Conservation (phyloP, 1,140 invertebrate species). For the Saccostrea echinata region DNA sequence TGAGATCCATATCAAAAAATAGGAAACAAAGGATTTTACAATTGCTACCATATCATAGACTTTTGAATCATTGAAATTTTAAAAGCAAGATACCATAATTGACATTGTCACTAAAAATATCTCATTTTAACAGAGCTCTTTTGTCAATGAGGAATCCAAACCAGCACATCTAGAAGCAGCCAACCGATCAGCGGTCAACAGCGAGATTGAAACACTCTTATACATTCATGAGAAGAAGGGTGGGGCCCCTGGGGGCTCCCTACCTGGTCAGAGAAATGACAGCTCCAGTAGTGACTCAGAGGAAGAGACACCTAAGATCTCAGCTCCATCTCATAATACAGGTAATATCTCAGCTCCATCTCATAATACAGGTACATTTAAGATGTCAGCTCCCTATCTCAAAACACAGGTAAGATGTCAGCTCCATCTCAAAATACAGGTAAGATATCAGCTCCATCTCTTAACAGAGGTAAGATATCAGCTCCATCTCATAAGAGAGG, state of each 20-base stretch:
- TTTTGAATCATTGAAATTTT: too few species aligned
- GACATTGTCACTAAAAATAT: background rate
- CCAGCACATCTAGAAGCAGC: conserved; percentile 53
- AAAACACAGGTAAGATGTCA: too few species aligned
- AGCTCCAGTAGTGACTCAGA: conserved; percentile 66
- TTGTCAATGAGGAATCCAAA: conserved; percentile 15
- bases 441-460: background rate
- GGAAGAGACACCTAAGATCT: conserved; percentile 51
- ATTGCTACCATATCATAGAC: too few species aligned
- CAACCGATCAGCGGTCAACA: conserved; percentile 78
- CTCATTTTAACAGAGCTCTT: background rate
- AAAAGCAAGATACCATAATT: background rate
- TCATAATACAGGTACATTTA: too few species aligned
- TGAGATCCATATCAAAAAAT: too few species aligned
- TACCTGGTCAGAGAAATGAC: conserved; percentile 60
- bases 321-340: background rate
- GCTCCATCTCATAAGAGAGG: background rate
- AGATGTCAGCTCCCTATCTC: too few species aligned
- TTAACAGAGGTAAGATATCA: background rate
- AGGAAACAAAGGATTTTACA: too few species aligned
- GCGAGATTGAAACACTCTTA: conserved; percentile 95
- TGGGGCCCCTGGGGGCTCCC: conserved; percentile 67
- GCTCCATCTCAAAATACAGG: too few species aligned
- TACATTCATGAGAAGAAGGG: conserved; percentile 92
- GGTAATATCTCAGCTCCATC: background rate